Base-by-base conservation (phyloP, 2,113 vertebrate genomes). In the Poeciliopsis turrubarensis region DNA sequence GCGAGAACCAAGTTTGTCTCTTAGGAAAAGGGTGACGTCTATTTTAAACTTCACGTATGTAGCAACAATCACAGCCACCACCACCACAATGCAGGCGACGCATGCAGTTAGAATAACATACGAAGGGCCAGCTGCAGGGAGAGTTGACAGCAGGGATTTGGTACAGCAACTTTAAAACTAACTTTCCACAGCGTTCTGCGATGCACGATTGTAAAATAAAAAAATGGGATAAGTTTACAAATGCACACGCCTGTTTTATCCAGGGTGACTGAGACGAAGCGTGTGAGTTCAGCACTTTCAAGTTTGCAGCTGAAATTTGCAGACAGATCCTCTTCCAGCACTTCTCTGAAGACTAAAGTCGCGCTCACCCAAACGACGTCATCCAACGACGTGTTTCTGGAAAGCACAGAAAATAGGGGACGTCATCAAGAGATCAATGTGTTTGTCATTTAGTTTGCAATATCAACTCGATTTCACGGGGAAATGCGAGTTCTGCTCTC, bases 11-110 rank as follows among this genome's bases (percentile, higher is more conserved):
- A 86, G 75, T 60, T 79, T 75, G 54, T 91, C 79, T 80, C 91
- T 83, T 4, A 91, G 54, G 70, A 91, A 89, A 34, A 93, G 87
- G 12, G 54, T 60, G 68, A 93, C 80, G n/a, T 79, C 25, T 15
- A 92, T 78, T 83, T 78, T 91, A 37, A 91, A 83, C 70, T 85
- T 86, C 5, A 84, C 70, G 22, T 85, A 91, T 17, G 89, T n/a
- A 1, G 81, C 11, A 8, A 83, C 30, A 22, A 67, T 31, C 9
- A 77, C 32, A 70, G 27, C 30, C 60, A 74, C 54, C 37, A 87
- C 41, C 5, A 65, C 26, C 34, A 81, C 0, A 0, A 80, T 5
- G 32, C 9, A 7, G 25, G 85, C 6, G 9, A 70, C 1, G 37
- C 70, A 39, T 4, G 81, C 5, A 44, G 12, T 44, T 68, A 92